phyloP scores from a whole-genome alignment of 2,113 vertebrate species.

The Leptosomus discolor region DNA sequence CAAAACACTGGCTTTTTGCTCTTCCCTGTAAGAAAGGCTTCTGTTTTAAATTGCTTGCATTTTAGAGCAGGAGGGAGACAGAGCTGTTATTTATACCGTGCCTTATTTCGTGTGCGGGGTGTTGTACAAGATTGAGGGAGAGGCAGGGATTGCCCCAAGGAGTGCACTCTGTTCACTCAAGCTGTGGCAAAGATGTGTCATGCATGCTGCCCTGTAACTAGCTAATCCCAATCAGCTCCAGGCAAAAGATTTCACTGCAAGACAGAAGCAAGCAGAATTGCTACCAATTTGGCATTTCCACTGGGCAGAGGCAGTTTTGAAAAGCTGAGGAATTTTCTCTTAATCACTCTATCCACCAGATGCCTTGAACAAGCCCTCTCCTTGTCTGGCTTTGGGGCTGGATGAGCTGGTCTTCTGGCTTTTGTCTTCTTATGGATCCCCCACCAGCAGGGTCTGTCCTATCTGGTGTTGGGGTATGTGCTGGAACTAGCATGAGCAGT shows the following conservation, averaged over 20 bases:
- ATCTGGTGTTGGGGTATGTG: rapidly evolving
- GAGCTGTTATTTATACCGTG: neutral
- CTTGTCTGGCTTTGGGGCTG: neutral
- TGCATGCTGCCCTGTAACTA: neutral
- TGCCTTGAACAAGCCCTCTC: neutral
- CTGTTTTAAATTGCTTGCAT: constrained; percentile 54
- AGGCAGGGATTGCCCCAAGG: constrained; percentile 29
- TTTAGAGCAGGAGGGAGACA: constrained; percentile 53
- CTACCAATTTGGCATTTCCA: constrained; percentile 1
- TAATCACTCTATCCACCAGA: neutral
- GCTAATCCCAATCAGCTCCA: neutral
- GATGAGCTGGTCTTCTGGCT: neutral
- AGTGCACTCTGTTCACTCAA: neutral
- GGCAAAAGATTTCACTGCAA: constrained; percentile 28
- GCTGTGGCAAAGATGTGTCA: constrained; percentile 29
- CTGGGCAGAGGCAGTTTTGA: neutral
- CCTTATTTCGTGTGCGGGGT: neutral
- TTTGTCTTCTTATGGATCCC: neutral
- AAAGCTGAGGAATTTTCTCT: constrained; percentile 1
- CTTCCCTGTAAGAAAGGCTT: constrained; percentile 2
- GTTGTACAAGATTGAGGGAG: neutral
- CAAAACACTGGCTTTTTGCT: constrained; percentile 54
- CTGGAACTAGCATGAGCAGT: neutral
- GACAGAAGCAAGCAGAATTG: neutral
- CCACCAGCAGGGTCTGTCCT: neutral